Evolutionary conservation across 1,140 invertebrate genomes (phyloP).

Genomic region (Holotrichia oblita): DNA sequence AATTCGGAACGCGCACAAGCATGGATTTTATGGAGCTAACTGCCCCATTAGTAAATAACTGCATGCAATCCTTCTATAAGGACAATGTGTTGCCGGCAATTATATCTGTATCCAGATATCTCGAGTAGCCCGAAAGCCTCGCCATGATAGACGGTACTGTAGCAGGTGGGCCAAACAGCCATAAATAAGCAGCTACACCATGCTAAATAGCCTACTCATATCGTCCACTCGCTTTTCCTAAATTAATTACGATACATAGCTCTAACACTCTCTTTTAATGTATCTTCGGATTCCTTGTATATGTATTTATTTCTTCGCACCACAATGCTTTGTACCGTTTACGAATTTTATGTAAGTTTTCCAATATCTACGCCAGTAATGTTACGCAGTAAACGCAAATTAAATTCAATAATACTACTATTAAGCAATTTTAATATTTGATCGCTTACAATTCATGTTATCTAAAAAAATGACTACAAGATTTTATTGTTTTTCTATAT

Average conservation of each 20-base stretch:
- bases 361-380: no score
- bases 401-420: no score
- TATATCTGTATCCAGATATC: slow-evolving; percentile 51
- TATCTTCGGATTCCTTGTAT: slow-evolving; percentile 13
- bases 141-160: slow-evolving; percentile 50
- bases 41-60: slow-evolving; percentile 48
- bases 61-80: slow-evolving; percentile 53
- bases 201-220: slow-evolving; percentile 45
- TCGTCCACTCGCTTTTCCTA: slow-evolving; percentile 45
- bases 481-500: no score
- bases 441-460: no score
- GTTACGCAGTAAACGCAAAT: no score
- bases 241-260: slow-evolving; percentile 46
- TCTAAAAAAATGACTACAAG: no score
- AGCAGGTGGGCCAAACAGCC: slow-evolving; percentile 53
- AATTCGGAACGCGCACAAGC: slow-evolving; percentile 34
- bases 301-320: neutral
- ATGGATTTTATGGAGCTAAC: slow-evolving; percentile 40
- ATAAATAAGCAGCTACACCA: slow-evolving; percentile 48
- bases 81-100: slow-evolving; percentile 53
- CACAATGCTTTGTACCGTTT: no score
- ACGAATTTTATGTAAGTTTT: no score
- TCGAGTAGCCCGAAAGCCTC: slow-evolving; percentile 44
- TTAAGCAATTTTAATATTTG: no score
- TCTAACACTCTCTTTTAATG: slow-evolving; percentile 36